Evolutionary conservation across 2,113 vertebrate genomes (phyloP), one percentile per base, ranked within the genome.

Genomic region (Seriola aureovittata): DNA sequence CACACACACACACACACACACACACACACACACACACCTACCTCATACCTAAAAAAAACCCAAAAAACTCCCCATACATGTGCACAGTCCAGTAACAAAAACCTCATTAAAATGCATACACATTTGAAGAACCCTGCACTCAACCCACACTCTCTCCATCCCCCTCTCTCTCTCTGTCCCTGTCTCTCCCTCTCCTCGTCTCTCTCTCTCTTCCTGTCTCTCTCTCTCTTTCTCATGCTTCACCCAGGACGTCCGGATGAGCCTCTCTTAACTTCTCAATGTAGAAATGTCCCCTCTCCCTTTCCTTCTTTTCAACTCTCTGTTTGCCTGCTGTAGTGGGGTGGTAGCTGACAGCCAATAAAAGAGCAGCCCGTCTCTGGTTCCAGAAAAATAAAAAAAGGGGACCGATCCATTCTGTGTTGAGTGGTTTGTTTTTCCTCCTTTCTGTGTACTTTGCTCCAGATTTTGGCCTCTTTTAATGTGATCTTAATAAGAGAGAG

Each of bases 351-450:
- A 90, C 86, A 90, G 88, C 86, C 88, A 87, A 85, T 92, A 93
- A 93, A 93, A 85, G 88, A 90, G 83, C 85, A 89, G 91, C 68
- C 85, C 91, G 77, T 88, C 90, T 85, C 68, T 72, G 38, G 66
- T 88, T 77, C 64, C 75, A 32, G 60, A 75, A 85, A 87, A 80
- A 71, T 59, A 58, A 75, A 77, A 80, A 75, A 74, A 78, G 40
- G 71, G 79, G 68, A 70, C 72, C 29, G 69, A 84, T 84, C 86
- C 73, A 86, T 91, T 91, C 86, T 88, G 60, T 57, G 75, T 87
- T 50, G 91, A 94, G 91, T 88, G 92, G 93, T 93, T 94, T 93
- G 92, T 94, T 94, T 93, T 92, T 89, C 88, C 70, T 85, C 85
- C 68, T 79, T 60, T 90, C 84, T 81, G 66, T 90, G 89, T 91